Percentiles rank a stretch among this genome's conserved stretches.
Conservation (phyloP, 2,113 vertebrate genomes). For the Gallinago jamesoni region DNA sequence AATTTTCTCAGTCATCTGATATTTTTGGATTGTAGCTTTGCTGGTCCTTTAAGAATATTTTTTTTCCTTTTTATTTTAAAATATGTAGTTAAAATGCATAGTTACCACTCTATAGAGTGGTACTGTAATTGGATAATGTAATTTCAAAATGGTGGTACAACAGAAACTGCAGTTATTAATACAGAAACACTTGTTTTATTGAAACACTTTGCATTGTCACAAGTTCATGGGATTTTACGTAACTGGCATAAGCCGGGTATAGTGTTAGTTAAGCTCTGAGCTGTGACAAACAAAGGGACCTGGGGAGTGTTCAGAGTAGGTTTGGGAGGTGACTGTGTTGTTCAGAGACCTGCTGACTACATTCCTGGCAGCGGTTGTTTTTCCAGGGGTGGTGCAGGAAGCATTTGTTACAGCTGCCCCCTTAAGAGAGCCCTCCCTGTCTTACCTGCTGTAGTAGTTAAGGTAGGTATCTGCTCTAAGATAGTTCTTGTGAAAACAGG, state of each 20-base stretch:
- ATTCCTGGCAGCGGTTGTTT: neutral
- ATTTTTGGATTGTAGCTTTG: neutral
- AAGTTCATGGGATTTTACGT: neutral
- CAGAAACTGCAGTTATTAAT: neutral
- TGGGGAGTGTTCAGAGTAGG: neutral
- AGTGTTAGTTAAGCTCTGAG: conserved; percentile 6
- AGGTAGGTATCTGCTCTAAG: neutral
- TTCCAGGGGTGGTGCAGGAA: neutral
- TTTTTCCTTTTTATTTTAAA: neutral
- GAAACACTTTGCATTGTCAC: neutral
- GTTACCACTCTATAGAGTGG: neutral
- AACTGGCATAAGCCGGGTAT: neutral
- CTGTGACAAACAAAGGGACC: neutral
- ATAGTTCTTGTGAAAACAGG: neutral
- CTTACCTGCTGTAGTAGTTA: neutral
- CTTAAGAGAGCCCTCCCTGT: neutral
- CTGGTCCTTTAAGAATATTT: neutral
- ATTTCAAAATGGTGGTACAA: neutral
- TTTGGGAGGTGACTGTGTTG: neutral
- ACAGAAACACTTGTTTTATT: neutral
- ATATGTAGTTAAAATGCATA: neutral
- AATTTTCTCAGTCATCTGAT: conserved; percentile 43
- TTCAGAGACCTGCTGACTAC: neutral
- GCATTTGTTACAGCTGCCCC: neutral
- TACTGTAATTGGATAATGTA: neutral